Percentiles rank a stretch among this genome's conserved stretches.
These are phyloP conservation scores for Electrona antarctica DNA, from an alignment of 2,113 vertebrate genomes.

Conservation along the genomic window DNA sequence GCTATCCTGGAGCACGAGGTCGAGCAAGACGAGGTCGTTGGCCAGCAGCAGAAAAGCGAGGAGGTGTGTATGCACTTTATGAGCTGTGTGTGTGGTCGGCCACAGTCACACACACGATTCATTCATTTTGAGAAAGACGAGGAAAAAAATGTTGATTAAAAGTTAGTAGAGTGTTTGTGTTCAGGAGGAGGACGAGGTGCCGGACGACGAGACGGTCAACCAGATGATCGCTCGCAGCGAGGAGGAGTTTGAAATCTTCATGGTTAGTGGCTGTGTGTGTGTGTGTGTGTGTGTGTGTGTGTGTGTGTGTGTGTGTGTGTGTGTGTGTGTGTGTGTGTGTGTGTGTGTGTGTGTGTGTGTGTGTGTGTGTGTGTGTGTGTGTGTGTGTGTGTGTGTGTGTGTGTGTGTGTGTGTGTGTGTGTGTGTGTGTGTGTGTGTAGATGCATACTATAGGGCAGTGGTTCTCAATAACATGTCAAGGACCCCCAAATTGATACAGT, in stretches of 20 bases:
- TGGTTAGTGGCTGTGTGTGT: slow-evolving; percentile 51
- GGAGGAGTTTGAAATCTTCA: slow-evolving; percentile 93
- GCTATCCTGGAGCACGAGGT: slow-evolving; percentile 98
- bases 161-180: slow-evolving; percentile 35
- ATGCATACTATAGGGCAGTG: too few relatives aligned
- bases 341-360: too few relatives aligned
- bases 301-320: slow-evolving; percentile 11
- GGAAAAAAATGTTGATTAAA: too few relatives aligned
- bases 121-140: too few relatives aligned
- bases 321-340: not conserved
- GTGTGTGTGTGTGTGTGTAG: too few relatives aligned
- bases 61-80: too few relatives aligned
- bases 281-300: not conserved
- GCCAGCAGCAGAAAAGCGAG: slow-evolving; percentile 33
- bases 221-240: slow-evolving; percentile 98
- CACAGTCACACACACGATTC: not conserved
- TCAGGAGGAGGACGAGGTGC: slow-evolving; percentile 97
- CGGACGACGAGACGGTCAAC: slow-evolving; percentile 94
- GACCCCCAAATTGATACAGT: too few relatives aligned
- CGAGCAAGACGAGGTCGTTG: slow-evolving; percentile 94
- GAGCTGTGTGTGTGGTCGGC: not conserved
- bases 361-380: too few relatives aligned
- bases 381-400: too few relatives aligned
- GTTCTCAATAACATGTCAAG: too few relatives aligned
- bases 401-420: too few relatives aligned